Evolutionary conservation across 2,888 invertebrate species (phyloP).

Genomic region (Stenichneumon culpator): DNA sequence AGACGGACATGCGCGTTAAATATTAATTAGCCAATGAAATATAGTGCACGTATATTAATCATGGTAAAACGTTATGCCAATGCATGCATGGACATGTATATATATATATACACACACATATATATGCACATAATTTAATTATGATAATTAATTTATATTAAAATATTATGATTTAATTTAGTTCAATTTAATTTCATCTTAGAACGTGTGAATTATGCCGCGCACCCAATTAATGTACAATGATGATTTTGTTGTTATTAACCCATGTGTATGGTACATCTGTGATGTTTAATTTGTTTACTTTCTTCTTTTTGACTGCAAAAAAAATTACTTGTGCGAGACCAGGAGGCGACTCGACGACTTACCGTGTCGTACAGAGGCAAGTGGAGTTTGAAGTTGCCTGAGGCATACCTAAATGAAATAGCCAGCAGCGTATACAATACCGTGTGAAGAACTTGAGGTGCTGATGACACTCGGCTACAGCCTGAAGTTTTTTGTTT

Average conservation of each 20-base stretch:
- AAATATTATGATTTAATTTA: neutral
- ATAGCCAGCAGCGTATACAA: conserved; percentile 33
- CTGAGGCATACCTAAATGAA: conserved; percentile 58
- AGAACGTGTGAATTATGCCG: conserved; percentile 52
- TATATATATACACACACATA: conserved; percentile 50
- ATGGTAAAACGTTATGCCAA: conserved; percentile 73
- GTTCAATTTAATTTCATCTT: conserved; percentile 5
- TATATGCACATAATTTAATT: conserved; percentile 37
- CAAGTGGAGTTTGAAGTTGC: conserved; percentile 59
- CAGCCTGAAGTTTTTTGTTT: neutral
- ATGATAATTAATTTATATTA: neutral
- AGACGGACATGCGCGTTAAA: conserved; percentile 79
- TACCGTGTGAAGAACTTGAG: conserved; percentile 36
- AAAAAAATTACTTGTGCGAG: neutral
- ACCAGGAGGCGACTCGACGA: conserved; percentile 54
- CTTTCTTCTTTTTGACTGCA: neutral
- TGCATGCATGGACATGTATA: conserved; percentile 75
- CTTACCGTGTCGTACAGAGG: conserved; percentile 67
- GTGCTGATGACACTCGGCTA: conserved; percentile 1
- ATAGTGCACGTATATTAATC: conserved; percentile 80
- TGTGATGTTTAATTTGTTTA: conserved; percentile 2
- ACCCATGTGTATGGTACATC: conserved; percentile 22
- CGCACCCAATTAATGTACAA: conserved; percentile 51
- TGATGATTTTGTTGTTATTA: conserved; percentile 33
- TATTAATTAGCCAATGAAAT: conserved; percentile 82